phyloP scores from a whole-genome alignment of 1,140 invertebrate genomes.

The Mya arenaria region DNA sequence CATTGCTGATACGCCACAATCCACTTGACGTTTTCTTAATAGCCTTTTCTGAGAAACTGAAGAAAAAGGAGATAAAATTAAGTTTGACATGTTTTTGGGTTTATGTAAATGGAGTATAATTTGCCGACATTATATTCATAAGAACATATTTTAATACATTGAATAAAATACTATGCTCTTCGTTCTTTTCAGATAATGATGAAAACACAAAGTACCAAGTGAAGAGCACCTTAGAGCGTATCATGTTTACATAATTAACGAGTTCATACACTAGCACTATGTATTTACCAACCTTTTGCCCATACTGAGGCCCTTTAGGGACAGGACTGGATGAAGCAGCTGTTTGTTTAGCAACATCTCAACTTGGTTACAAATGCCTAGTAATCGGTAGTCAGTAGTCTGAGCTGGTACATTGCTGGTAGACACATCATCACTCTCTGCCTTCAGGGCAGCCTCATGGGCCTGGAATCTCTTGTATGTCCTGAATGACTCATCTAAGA shows the following conservation, averaged over 20 bases:
- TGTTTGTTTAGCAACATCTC: constrained; percentile 74
- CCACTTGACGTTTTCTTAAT: constrained; percentile 62
- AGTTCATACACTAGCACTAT: no score
- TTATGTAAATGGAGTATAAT: no score
- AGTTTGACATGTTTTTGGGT: no score
- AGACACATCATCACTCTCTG: constrained; percentile 18
- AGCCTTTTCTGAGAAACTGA: constrained; percentile 62
- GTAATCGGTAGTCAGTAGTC: constrained; percentile 68
- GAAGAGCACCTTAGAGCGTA: no score
- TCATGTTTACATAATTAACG: no score
- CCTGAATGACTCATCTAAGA: neutral
- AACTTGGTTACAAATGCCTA: constrained; percentile 75
- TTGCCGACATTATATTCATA: no score
- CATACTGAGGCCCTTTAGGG: constrained; percentile 52
- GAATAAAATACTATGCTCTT: no score
- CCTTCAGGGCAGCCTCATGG: constrained; percentile 12
- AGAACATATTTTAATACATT: no score
- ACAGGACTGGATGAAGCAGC: constrained; percentile 71
- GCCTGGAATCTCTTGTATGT: constrained; percentile 21
- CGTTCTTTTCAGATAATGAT: no score
- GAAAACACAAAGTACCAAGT: no score
- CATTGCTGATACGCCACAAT: constrained; percentile 63
- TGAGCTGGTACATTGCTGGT: neutral
- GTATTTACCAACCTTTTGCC: constrained; percentile 58
- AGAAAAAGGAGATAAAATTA: no score